phyloP scores from a whole-genome alignment of 2,888 invertebrate genomes.

The Drosophila setosimentum region DNA sequence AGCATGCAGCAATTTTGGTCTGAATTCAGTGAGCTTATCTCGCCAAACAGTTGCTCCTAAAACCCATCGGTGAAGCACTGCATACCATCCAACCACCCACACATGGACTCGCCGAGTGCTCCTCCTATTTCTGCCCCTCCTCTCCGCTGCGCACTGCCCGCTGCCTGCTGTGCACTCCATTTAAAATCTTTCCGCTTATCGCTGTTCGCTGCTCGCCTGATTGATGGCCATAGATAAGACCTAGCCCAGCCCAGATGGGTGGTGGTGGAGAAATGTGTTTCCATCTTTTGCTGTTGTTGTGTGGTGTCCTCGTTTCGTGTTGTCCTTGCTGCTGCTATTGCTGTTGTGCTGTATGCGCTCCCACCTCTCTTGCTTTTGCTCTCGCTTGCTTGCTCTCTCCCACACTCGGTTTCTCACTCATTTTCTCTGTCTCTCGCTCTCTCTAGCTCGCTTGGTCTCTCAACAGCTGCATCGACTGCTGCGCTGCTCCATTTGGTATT shows the following conservation, averaged over 20 bases:
- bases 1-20: conserved; percentile 41
- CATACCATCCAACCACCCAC: conserved; percentile 16
- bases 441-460: conserved; percentile 13
- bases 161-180: conserved; percentile 76
- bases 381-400: not conserved
- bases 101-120: conserved; percentile 16
- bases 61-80: conserved; percentile 27
- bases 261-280: conserved; percentile 9
- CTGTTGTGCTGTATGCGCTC: conserved; percentile 26
- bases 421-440: not conserved
- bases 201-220: conserved; percentile 84
- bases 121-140: not conserved
- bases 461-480: conserved; percentile 53
- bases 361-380: conserved; percentile 1
- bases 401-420: not conserved
- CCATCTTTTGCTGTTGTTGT: conserved; percentile 53
- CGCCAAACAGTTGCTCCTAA: conserved; percentile 62
- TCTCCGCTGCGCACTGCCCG: not conserved
- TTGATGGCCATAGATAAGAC: conserved; percentile 85
- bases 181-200: conserved; percentile 85
- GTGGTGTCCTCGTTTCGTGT: conserved; percentile 61
- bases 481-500: conserved; percentile 74
- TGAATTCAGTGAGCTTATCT: conserved; percentile 70
- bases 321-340: conserved; percentile 39
- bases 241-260: conserved; percentile 63